Evolutionary conservation across 2,797 vertebrate genomes (phyloP).

Genomic region (Cheracebus regulus): DNA sequence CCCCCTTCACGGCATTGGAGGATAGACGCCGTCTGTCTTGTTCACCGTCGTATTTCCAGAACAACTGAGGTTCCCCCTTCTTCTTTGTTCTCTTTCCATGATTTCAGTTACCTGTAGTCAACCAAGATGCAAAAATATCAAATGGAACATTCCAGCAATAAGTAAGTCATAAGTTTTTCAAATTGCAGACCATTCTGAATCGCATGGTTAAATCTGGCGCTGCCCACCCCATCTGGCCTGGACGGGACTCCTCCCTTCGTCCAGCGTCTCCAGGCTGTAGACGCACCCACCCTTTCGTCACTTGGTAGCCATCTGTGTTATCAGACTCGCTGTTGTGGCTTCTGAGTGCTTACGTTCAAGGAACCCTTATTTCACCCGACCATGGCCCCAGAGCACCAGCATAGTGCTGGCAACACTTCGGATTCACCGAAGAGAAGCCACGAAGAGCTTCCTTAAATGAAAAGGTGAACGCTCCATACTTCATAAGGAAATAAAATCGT

Average conservation of each 20-base stretch:
- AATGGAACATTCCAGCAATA: neutral
- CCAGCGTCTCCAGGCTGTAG: neutral
- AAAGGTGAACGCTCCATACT: neutral
- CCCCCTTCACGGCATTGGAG: fast-evolving
- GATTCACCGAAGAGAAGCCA: neutral
- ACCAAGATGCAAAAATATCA: neutral
- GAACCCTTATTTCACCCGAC: neutral
- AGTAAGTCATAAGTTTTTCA: neutral
- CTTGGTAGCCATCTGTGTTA: fast-evolving
- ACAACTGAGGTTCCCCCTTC: neutral
- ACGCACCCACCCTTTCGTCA: fast-evolving
- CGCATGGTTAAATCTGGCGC: neutral
- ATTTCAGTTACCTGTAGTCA: neutral
- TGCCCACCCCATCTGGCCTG: neutral
- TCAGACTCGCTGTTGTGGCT: neutral
- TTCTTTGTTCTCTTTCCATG: neutral
- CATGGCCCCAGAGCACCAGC: too few relatives aligned
- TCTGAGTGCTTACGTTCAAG: fast-evolving
- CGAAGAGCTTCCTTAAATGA: neutral
- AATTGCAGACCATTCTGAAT: neutral
- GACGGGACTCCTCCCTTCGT: neutral
- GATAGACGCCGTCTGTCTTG: fast-evolving
- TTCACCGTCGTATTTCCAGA: neutral
- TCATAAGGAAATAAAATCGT: too few relatives aligned
- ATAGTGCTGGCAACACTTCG: fast-evolving